phyloP scores from a whole-genome alignment of 2,113 vertebrate genomes.

The Albula glossodonta region DNA sequence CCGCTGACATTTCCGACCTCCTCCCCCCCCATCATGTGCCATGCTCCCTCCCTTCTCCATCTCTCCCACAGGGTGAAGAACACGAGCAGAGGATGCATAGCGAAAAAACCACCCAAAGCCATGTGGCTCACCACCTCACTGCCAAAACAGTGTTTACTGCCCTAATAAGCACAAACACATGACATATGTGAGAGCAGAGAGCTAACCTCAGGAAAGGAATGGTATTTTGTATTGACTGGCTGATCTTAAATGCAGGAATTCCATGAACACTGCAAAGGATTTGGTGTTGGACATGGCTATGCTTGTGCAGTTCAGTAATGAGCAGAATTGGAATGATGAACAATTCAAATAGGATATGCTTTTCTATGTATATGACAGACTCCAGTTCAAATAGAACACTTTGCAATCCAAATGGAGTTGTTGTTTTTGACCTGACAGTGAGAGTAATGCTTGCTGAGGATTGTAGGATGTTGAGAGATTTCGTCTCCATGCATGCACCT shows the following conservation, averaged over 20 bases:
- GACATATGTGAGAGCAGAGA: not conserved
- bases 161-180: not conserved
- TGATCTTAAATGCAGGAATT: not conserved
- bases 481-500: not conserved
- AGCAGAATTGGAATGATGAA: not conserved
- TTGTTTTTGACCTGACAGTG: not conserved
- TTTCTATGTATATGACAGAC: not conserved
- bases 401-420: not conserved
- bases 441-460: not conserved
- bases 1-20: conserved; percentile 84
- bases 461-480: not conserved
- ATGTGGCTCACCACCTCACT: not conserved
- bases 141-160: not conserved
- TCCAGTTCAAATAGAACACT: not conserved
- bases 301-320: not conserved
- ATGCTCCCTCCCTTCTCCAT: conserved; percentile 66
- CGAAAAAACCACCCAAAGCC: not conserved
- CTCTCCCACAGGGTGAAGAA: conserved; percentile 6
- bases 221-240: not conserved
- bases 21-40: conserved; percentile 44
- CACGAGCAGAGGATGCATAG: not conserved
- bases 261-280: not conserved
- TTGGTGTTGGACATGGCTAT: not conserved
- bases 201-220: not conserved
- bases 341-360: too few species aligned